phyloP scores from a whole-genome alignment of 1,140 invertebrate species.

The Drosophila littoralis region DNA sequence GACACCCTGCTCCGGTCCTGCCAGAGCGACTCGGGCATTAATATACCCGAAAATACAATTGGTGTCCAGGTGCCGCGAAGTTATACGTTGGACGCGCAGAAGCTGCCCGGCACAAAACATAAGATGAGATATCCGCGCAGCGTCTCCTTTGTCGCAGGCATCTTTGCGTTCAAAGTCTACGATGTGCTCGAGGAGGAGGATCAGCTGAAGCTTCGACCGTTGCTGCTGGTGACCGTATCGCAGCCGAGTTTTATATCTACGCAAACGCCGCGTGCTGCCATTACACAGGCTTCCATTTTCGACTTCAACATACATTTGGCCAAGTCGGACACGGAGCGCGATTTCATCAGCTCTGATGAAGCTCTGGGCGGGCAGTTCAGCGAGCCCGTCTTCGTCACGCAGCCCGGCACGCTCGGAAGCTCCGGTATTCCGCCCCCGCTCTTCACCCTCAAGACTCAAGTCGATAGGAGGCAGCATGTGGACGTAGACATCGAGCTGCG shows the following conservation, averaged over 20 bases:
- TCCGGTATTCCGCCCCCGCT: slow-evolving; percentile 75
- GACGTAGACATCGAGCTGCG: slow-evolving; percentile 66
- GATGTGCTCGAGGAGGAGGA: slow-evolving; percentile 49
- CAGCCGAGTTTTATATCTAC: slow-evolving; percentile 77
- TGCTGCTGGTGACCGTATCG: slow-evolving; percentile 62
- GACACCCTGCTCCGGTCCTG: slow-evolving; percentile 42
- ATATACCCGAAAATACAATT: slow-evolving; percentile 23
- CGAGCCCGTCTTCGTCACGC: slow-evolving; percentile 65
- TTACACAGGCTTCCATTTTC: slow-evolving; percentile 68
- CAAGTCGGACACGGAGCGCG: background rate
- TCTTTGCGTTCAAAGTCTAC: slow-evolving; percentile 68
- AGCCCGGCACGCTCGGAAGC: slow-evolving; percentile 60
- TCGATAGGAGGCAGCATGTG: slow-evolving; percentile 51
- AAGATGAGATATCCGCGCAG: slow-evolving; percentile 56
- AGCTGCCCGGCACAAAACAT: background rate
- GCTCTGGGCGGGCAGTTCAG: slow-evolving; percentile 22
- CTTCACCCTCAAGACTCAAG: slow-evolving; percentile 54
- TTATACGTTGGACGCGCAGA: background rate
- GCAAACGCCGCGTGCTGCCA: slow-evolving; percentile 54
- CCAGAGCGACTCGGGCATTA: slow-evolving; percentile 64
- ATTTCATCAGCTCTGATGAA: background rate
- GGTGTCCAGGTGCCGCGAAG: background rate
- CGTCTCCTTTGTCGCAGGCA: slow-evolving; percentile 77
- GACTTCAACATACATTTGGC: slow-evolving; percentile 63
- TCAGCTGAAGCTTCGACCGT: slow-evolving; percentile 29